Conservation (phyloP, 2,888 invertebrate genomes). For the Gasteruption jaculator region DNA sequence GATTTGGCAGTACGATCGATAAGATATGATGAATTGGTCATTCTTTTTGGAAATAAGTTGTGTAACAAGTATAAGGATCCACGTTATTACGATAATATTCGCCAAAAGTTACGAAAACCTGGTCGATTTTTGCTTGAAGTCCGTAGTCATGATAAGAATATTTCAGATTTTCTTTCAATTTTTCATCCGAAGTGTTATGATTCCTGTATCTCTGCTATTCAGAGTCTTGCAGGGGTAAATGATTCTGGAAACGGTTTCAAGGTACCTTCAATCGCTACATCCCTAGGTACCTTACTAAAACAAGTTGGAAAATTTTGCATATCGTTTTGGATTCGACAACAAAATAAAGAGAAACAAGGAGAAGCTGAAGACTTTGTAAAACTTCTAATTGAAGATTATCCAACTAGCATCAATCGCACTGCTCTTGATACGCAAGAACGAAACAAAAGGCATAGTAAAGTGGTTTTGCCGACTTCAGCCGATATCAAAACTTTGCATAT, state of each 20-base stretch:
- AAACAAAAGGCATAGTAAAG: slow-evolving; percentile 7
- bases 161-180: background rate
- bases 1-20: slow-evolving; percentile 11
- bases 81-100: slow-evolving; percentile 19
- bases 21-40: slow-evolving; percentile 17
- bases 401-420: slow-evolving; percentile 8
- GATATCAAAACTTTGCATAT: slow-evolving; percentile 14
- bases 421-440: slow-evolving; percentile 11
- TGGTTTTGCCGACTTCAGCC: slow-evolving; percentile 7
- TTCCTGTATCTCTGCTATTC: slow-evolving; percentile 8
- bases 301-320: slow-evolving; percentile 13
- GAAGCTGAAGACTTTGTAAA: slow-evolving; percentile 16
- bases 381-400: slow-evolving; percentile 13
- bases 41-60: slow-evolving; percentile 18
- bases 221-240: slow-evolving; percentile 14
- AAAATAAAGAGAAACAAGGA: slow-evolving; percentile 14
- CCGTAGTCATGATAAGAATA: background rate
- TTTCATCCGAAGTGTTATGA: slow-evolving; percentile 16
- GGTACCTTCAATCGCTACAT: slow-evolving; percentile 14
- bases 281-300: slow-evolving; percentile 14
- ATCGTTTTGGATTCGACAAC: too few relatives aligned
- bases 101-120: slow-evolving; percentile 15
- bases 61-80: slow-evolving; percentile 18
- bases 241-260: slow-evolving; percentile 8
- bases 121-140: slow-evolving; percentile 18